Evolutionary conservation across 2,113 vertebrate species (phyloP).

Genomic region (Gambusia holbrooki): DNA sequence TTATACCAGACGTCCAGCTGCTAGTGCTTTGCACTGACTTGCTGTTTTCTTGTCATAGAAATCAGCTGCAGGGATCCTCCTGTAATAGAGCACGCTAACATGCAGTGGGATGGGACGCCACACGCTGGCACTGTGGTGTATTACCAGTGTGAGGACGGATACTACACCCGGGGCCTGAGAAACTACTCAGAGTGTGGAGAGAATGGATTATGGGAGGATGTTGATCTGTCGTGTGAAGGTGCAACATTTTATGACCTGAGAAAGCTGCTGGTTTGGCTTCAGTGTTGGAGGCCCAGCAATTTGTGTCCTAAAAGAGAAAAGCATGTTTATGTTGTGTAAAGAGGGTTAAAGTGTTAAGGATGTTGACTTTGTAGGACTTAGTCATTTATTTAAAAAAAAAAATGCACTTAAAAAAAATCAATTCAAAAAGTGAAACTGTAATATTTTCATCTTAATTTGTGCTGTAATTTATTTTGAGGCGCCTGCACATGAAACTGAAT

Average conservation of each 20-base stretch:
- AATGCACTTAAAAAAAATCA: no score
- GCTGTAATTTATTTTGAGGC: no score
- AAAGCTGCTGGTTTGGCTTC: no score
- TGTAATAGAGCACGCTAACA: conserved; percentile 51
- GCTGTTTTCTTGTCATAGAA: conserved; percentile 65
- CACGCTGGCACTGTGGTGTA: conserved; percentile 52
- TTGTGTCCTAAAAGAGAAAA: no score
- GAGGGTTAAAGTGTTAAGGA: background rate
- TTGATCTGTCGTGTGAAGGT: conserved; percentile 79
- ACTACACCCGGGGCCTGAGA: conserved; percentile 38
- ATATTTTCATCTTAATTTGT: no score
- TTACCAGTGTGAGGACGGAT: conserved; percentile 72
- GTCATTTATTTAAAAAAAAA: background rate
- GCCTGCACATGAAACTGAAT: no score
- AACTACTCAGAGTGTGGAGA: conserved; percentile 69
- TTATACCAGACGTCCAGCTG: no score
- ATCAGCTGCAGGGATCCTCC: conserved; percentile 61
- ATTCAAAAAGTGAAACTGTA: background rate
- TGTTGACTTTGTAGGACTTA: background rate
- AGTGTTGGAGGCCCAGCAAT: no score
- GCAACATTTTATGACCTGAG: conserved; percentile 12
- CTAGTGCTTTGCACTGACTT: no score
- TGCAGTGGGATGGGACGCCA: conserved; percentile 54
- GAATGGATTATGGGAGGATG: conserved; percentile 73
- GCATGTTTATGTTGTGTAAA: background rate